Conservation (phyloP, 2,113 vertebrate genomes). For the Desmodus rotundus region DNA sequence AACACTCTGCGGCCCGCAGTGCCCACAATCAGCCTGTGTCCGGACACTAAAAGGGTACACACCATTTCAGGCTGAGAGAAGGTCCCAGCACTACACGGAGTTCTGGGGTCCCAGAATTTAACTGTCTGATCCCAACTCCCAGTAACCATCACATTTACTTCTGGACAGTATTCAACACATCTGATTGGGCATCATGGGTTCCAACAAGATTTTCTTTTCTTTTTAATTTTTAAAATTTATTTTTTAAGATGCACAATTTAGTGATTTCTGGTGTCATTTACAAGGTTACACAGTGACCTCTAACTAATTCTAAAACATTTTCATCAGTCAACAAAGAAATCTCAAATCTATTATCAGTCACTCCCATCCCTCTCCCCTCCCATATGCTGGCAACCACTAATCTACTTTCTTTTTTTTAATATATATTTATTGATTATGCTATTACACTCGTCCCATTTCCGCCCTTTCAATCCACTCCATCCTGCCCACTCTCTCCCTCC, state of each 20-base stretch:
- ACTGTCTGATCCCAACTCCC: no score
- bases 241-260: neutral
- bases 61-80: no score
- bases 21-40: slow-evolving; percentile 95
- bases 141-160: no score
- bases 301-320: neutral
- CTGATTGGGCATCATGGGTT: slow-evolving; percentile 94
- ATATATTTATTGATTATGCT: no score
- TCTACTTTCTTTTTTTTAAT: neutral
- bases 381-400: neutral
- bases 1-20: slow-evolving; percentile 94
- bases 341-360: neutral
- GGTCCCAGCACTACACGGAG: no score
- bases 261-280: neutral
- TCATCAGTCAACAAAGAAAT: neutral
- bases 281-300: neutral
- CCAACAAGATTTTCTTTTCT: slow-evolving; percentile 92
- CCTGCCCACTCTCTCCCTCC: no score
- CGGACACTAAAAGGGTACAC: slow-evolving; percentile 87
- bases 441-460: no score
- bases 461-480: no score
- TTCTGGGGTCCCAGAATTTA: no score
- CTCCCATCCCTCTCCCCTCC: no score
- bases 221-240: neutral
- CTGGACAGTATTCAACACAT: slow-evolving; percentile 95